Percentiles rank a stretch among this genome's conserved stretches.
Conservation (phyloP, 2,797 vertebrate species). For the Argya squamiceps region DNA sequence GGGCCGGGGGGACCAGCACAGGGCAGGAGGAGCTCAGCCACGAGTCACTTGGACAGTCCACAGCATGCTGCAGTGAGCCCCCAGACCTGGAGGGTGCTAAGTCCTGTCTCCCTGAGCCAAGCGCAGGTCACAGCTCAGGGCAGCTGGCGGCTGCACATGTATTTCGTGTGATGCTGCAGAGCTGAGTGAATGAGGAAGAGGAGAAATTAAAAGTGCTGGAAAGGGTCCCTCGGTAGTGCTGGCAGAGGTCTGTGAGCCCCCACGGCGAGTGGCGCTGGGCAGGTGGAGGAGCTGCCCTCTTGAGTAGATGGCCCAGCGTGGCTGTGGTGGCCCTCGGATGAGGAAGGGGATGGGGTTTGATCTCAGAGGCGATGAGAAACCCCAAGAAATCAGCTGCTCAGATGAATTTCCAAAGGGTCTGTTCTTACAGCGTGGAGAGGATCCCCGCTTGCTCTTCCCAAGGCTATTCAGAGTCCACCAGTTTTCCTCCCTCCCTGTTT, state of each 20-base stretch:
- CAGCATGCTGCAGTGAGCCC: neutral
- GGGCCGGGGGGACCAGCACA: neutral
- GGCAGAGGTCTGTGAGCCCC: neutral
- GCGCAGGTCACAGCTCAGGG: neutral
- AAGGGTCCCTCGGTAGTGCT: neutral
- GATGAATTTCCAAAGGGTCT: neutral
- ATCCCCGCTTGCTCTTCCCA: neutral
- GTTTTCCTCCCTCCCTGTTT: neutral
- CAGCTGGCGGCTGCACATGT: neutral
- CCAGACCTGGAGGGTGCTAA: neutral
- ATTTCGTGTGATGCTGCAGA: neutral
- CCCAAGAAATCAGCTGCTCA: neutral
- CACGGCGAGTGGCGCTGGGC: neutral
- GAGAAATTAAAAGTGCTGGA: neutral
- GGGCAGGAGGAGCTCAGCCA: neutral
- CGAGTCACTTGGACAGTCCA: neutral
- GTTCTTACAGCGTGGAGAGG: neutral
- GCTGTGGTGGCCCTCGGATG: neutral
- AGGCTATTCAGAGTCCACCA: neutral
- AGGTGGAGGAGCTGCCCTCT: neutral
- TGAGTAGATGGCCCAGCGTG: neutral
- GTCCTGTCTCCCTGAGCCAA: neutral
- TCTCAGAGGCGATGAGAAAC: neutral
- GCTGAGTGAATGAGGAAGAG: neutral
- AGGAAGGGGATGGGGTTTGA: neutral